phyloP scores from a whole-genome alignment of 2,797 vertebrate genomes.

The Somateria mollissima region DNA sequence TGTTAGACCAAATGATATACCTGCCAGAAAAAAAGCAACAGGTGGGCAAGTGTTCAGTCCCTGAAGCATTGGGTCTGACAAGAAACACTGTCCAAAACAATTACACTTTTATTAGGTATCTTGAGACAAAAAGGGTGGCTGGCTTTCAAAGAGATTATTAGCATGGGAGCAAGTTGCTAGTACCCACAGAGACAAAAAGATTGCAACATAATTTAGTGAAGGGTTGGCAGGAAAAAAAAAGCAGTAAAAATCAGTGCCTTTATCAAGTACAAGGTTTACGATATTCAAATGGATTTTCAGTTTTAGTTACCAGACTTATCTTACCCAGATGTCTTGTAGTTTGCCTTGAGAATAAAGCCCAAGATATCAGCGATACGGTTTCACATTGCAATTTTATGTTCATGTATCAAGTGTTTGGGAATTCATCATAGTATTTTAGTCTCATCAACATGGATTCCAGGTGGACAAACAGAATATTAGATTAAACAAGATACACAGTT shows the following conservation, averaged over 20 bases:
- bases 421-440: not conserved
- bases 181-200: not conserved
- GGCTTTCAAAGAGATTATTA: not conserved
- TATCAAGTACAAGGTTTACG: not conserved
- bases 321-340: not conserved
- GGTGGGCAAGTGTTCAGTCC: not conserved
- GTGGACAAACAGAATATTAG: not conserved
- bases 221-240: not conserved
- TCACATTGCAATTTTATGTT: not conserved
- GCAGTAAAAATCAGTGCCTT: not conserved
- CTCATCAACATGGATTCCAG: not conserved
- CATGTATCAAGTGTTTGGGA: not conserved
- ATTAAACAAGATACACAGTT: not conserved
- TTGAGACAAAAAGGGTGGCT: not conserved
- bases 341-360: not conserved
- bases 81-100: not conserved
- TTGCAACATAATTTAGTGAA: not conserved
- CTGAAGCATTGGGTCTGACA: not conserved
- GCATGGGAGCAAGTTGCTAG: not conserved
- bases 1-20: not conserved
- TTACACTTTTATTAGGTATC: not conserved
- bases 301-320: not conserved
- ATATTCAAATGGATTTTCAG: not conserved
- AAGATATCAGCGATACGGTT: fast-evolving
- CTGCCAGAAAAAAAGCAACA: not conserved